Evolutionary conservation across 2,888 invertebrate genomes (phyloP), one percentile per base, ranked within the genome.

Genomic region (Drosophila parthenogenetica): DNA sequence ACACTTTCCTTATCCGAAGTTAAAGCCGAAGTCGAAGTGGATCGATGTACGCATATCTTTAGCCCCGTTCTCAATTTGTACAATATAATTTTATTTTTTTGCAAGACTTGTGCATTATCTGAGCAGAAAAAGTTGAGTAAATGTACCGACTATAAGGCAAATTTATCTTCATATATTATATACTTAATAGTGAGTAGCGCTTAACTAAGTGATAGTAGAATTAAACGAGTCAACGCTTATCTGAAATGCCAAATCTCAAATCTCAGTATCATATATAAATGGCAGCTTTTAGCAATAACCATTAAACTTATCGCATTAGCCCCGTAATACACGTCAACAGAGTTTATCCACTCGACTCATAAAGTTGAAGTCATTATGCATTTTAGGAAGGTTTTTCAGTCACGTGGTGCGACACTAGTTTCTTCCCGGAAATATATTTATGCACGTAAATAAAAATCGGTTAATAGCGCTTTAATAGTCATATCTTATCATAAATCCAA

Each of bases 11-110:
- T 70, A 70, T 76, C 58, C 70, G 39, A 17, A 62, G 29, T 29
- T 29, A 29, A 29, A 25, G 54, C 14, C 19, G 17, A 35, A 53
- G 48, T 40, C 46, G 8, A 65, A 77, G 40, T 74, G 71, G 53
- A 71, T 62, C 73, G 43, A 43, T 50, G 64, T 32, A 64, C 49
- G 46, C 63, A 61, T 77, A 78, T 68, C 73, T 55, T 63, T 37
- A 69, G 63, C 74, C 76, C 69, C 76, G 79, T 48, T 51, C 66
- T 60, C 19, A 35, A 69, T 77, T 62, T 17, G 7, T 19, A n/a
- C n/a, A n/a, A 19, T 19, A 19, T 19, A 19, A 19, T 29, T 29
- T 69, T 17, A 5, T 46, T 11, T 57, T 46, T 57, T 63, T 42
- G 66, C 76, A 73, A 78, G 43, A 57, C 17, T 45, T 40, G 14